Percentiles rank a stretch among this genome's conserved stretches.
phyloP scores from a whole-genome alignment of 2,113 vertebrate genomes.

The Illadopsis cleaveri region DNA sequence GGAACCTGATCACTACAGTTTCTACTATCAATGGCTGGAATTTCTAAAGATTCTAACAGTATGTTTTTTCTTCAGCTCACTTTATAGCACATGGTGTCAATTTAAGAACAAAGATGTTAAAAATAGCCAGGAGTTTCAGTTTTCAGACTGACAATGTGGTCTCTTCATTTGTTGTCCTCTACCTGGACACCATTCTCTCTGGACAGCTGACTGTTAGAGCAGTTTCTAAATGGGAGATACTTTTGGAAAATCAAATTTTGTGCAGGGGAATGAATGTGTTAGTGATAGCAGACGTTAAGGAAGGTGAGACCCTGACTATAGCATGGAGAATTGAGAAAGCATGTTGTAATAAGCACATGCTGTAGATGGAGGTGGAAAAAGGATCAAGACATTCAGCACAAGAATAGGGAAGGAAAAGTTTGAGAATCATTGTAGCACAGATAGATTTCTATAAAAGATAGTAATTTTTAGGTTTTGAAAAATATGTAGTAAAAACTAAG shows the following conservation, averaged over 20 bases:
- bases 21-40: not conserved
- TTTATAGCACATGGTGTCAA: not conserved
- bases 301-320: not conserved
- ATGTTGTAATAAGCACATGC: not conserved
- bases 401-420: not conserved
- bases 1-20: not conserved
- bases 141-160: not conserved
- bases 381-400: not conserved
- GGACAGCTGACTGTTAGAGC: not conserved
- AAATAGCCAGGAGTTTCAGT: not conserved
- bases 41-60: not conserved
- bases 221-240: not conserved
- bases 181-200: not conserved
- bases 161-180: not conserved
- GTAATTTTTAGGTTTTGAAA: not conserved
- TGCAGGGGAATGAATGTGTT: not conserved
- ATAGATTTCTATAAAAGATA: not conserved
- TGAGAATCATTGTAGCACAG: not conserved
- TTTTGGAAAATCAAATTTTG: not conserved
- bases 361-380: not conserved
- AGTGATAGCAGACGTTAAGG: rapidly evolving
- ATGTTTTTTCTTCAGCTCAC: not conserved
- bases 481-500: not conserved
- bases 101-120: not conserved
- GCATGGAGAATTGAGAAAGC: not conserved